phyloP scores from a whole-genome alignment of 2,797 vertebrate species.

The Monodelphis domestica region DNA sequence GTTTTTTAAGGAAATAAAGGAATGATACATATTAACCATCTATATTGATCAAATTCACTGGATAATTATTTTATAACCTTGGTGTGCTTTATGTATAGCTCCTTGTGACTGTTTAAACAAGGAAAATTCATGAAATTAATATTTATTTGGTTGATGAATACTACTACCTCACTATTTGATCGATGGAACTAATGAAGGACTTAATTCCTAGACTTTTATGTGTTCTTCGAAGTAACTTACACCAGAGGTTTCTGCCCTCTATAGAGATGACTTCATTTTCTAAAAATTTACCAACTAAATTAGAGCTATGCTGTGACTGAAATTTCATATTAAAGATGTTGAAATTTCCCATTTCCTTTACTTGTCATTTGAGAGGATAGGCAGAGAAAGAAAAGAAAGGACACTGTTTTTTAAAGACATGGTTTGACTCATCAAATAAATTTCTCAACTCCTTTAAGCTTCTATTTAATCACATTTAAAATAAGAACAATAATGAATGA shows the following conservation, averaged over 20 bases:
- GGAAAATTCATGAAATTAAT: not conserved
- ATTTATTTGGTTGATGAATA: not conserved
- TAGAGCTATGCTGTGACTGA: not conserved
- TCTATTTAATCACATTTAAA: not conserved
- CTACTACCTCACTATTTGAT: not conserved
- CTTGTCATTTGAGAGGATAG: not conserved
- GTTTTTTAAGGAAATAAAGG: not conserved
- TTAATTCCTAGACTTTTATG: not conserved
- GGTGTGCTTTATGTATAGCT: not conserved
- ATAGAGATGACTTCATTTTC: not conserved
- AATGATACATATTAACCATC: not conserved
- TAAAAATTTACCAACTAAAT: not conserved
- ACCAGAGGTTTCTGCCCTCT: not conserved
- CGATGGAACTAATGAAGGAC: not conserved
- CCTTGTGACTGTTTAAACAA: not conserved
- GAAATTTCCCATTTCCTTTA: not conserved
- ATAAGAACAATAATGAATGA: too few relatives aligned
- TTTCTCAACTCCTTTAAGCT: not conserved
- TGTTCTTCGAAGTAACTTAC: not conserved
- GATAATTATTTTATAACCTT: not conserved
- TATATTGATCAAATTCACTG: not conserved
- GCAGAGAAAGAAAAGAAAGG: not conserved
- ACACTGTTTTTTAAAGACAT: not conserved
- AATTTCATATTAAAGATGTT: not conserved
- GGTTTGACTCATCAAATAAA: not conserved